Conservation (phyloP, 2,113 vertebrate genomes). For the Syngnathus scovelli region DNA sequence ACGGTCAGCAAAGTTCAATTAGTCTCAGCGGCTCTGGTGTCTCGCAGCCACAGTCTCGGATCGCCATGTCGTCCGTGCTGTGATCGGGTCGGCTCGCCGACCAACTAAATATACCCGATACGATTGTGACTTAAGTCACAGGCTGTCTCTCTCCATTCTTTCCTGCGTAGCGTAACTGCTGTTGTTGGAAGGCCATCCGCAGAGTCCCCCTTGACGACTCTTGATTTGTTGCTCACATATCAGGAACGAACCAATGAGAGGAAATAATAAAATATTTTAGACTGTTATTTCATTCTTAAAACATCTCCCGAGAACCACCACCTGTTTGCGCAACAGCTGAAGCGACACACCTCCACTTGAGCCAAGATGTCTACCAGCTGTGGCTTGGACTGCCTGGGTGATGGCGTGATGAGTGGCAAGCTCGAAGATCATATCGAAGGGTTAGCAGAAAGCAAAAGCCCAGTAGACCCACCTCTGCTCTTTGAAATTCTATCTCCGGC, state of each 20-base stretch:
- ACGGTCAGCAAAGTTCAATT: conserved; percentile 57
- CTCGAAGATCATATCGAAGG: conserved; percentile 16
- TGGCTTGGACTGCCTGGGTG: conserved; percentile 21
- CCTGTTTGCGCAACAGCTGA: conserved; percentile 69
- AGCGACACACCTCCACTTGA: conserved; percentile 40
- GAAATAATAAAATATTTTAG: neutral
- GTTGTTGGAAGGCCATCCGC: conserved; percentile 48
- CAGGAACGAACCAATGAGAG: no score
- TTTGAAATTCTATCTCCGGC: conserved; percentile 34
- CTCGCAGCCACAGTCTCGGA: conserved; percentile 13
- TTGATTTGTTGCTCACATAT: no score
- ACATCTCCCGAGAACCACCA: conserved; percentile 52
- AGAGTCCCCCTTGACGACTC: conserved; percentile 40
- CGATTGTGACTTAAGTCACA: conserved; percentile 22
- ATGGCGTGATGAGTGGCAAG: conserved; percentile 17
- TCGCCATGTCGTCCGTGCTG: conserved; percentile 11
- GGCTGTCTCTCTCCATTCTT: conserved; percentile 31
- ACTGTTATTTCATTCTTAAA: neutral
- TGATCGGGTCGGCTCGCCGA: conserved; percentile 23
- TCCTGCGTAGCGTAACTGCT: conserved; percentile 37
- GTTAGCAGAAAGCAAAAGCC: conserved; percentile 27
- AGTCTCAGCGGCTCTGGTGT: conserved; percentile 25
- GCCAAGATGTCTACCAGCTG: conserved; percentile 68
- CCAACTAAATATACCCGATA: neutral
- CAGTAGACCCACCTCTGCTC: conserved; percentile 44